Conservation (phyloP, 2,797 vertebrate species). For the Ambastaia sidthimunki region DNA sequence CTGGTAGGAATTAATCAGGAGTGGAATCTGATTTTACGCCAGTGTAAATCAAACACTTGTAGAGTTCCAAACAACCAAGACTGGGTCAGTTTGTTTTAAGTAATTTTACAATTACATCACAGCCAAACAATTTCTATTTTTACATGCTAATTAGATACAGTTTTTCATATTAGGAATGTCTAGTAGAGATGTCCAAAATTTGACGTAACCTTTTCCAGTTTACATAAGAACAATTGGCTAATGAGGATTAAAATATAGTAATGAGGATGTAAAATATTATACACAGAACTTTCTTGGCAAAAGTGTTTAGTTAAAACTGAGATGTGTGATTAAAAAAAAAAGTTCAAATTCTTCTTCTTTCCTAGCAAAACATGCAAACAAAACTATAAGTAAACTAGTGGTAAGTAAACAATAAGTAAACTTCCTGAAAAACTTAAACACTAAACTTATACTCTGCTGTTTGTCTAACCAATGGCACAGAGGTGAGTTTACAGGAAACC, state of each 20-base stretch:
- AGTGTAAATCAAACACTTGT: slow-evolving; percentile 72
- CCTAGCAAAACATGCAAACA: too few species aligned
- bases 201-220: slow-evolving; percentile 53
- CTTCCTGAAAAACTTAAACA: background rate
- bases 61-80: slow-evolving; percentile 64
- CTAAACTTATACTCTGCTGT: too few species aligned
- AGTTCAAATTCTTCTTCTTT: too few species aligned
- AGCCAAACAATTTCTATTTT: slow-evolving; percentile 78
- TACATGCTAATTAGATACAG: slow-evolving; percentile 61
- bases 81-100: slow-evolving; percentile 61
- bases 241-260: slow-evolving; percentile 1
- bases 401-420: background rate
- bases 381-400: too few species aligned
- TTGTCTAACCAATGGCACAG: background rate
- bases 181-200: slow-evolving; percentile 66
- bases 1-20: slow-evolving; percentile 71
- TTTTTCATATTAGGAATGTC: slow-evolving; percentile 74
- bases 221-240: background rate
- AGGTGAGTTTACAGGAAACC: background rate
- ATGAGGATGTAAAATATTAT: background rate
- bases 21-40: slow-evolving; percentile 70
- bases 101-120: slow-evolving; percentile 73
- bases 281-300: background rate
- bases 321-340: too few species aligned
- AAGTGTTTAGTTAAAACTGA: background rate